Percentiles rank a stretch among this genome's conserved stretches.
Evolutionary conservation across 2,113 vertebrate species (phyloP).

Genomic region (mouse (Mus musculus)): GRCm39 chr13:38674001-38674500

Average conservation of each 20-base stretch:
- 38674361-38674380: neutral
- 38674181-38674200: neutral
- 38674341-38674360: neutral
- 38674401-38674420: neutral
- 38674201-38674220: neutral
- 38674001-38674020: neutral
- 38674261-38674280: neutral
- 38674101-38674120: neutral
- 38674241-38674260: neutral
- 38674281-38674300: neutral
- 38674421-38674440: neutral
- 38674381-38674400: rapidly evolving
- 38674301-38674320: neutral
- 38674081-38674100: neutral
- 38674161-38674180: neutral
- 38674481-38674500: neutral
- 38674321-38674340: neutral
- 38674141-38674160: too few relatives aligned
- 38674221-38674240: neutral
- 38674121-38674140: neutral
- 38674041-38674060: neutral
- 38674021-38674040: neutral
- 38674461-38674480: neutral
- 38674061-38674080: neutral
- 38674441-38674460: neutral